Evolutionary conservation across 2,888 invertebrate species (phyloP).

Genomic region (Oscheius sp.): DNA sequence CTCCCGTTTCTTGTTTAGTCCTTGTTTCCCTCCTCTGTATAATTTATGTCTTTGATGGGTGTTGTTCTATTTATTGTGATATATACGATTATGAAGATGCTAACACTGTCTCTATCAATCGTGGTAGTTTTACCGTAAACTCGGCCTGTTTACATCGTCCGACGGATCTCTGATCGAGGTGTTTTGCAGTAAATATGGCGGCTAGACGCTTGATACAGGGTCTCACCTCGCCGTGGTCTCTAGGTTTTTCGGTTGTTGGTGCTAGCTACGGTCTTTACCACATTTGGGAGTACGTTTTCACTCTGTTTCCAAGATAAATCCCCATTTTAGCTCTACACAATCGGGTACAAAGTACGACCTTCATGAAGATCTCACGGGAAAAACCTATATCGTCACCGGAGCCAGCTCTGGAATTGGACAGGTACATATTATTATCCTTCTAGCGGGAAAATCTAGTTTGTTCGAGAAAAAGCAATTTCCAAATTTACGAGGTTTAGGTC

Average conservation of each 20-base stretch:
- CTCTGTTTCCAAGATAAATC: not conserved
- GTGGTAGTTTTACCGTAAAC: not conserved
- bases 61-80: slow-evolving; percentile 32
- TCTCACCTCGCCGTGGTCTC: slow-evolving; percentile 66
- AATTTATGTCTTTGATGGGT: slow-evolving; percentile 16
- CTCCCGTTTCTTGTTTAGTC: not conserved
- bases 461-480: too few species aligned
- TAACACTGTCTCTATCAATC: not conserved
- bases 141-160: not conserved
- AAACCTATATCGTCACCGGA: slow-evolving; percentile 72
- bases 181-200: slow-evolving; percentile 47
- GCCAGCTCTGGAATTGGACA: slow-evolving; percentile 70
- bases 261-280: slow-evolving; percentile 67
- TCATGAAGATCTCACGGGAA: slow-evolving; percentile 66
- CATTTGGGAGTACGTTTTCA: slow-evolving; percentile 64
- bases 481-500: too few species aligned
- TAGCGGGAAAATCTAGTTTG: too few species aligned
- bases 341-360: slow-evolving; percentile 68
- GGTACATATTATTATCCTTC: slow-evolving; percentile 37
- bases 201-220: slow-evolving; percentile 57
- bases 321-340: slow-evolving; percentile 59
- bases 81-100: not conserved
- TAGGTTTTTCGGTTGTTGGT: slow-evolving; percentile 68
- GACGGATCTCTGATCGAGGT: not conserved
- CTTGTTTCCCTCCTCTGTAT: not conserved